A percentile compares a stretch with the other conserved stretches of the same genome.
phyloP scores from a whole-genome alignment of 92 coral and sea anemone species.

The Actinernus sp. region DNA sequence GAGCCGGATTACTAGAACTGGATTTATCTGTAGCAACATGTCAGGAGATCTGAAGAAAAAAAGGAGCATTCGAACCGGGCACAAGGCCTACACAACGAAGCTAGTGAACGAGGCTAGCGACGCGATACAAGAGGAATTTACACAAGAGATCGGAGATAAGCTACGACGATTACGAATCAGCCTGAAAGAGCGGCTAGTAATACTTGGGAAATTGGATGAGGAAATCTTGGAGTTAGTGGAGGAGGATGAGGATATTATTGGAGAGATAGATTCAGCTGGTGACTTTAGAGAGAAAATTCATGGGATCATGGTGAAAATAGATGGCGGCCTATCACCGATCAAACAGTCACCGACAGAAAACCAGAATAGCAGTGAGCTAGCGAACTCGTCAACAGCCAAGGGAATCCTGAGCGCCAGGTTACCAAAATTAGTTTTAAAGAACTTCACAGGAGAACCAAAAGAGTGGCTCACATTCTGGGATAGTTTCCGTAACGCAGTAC shows the following conservation, averaged over 20 bases:
- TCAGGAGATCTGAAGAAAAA: not conserved
- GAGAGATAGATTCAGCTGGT: constrained; percentile 13
- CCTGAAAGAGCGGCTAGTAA: constrained; percentile 3
- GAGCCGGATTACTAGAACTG: too few relatives aligned
- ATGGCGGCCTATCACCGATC: not conserved
- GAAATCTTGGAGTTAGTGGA: constrained; percentile 5
- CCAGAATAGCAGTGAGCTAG: too few relatives aligned
- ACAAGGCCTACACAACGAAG: constrained; percentile 2
- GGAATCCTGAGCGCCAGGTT: not conserved
- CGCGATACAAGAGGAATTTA: too few relatives aligned
- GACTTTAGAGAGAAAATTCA: constrained; percentile 6
- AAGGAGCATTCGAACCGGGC: not conserved
- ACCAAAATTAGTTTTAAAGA: constrained; percentile 24
- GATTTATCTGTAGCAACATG: too few relatives aligned
- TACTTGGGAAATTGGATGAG: not conserved
- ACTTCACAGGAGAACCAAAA: constrained; percentile 35
- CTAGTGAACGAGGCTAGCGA: too few relatives aligned
- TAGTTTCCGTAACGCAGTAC: constrained; percentile 56
- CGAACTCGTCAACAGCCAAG: constrained; percentile 1
- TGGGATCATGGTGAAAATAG: constrained; percentile 5
- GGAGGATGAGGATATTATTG: constrained; percentile 6
- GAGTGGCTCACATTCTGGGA: constrained; percentile 67
- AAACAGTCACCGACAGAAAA: not conserved
- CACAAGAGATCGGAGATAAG: too few relatives aligned
- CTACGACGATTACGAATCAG: not conserved